phyloP scores from a whole-genome alignment of 2,113 vertebrate species.

The Perognathus longimembris region DNA sequence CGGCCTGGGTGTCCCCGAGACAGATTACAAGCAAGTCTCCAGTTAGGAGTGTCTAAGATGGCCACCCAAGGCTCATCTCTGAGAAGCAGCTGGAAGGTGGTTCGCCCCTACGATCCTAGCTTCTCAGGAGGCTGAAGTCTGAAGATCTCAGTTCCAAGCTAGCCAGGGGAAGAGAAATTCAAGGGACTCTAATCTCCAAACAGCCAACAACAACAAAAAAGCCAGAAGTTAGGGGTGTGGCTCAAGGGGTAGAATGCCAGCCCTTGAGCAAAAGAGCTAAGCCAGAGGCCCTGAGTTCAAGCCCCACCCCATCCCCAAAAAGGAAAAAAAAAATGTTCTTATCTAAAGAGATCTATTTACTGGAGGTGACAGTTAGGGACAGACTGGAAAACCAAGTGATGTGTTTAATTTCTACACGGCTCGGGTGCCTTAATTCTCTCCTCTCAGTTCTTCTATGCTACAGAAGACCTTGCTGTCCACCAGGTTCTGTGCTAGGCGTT shows the following conservation, averaged over 20 bases:
- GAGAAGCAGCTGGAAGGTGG: neutral
- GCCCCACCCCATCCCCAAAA: too few relatives aligned
- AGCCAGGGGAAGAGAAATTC: too few relatives aligned
- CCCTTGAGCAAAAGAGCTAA: too few relatives aligned
- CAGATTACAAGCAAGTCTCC: neutral
- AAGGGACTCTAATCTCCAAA: neutral
- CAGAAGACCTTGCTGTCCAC: neutral
- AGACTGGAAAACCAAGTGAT: neutral
- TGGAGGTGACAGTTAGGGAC: neutral
- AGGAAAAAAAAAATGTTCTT: neutral
- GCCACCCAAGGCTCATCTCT: neutral
- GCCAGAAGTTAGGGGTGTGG: too few relatives aligned
- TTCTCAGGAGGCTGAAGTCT: too few relatives aligned
- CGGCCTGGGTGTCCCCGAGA: conserved; percentile 9
- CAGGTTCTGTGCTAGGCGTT: neutral
- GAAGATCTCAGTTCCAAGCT: too few relatives aligned
- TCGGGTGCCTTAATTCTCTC: neutral
- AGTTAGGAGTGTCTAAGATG: neutral
- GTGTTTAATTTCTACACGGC: neutral
- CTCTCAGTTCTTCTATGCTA: neutral
- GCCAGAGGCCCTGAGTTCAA: too few relatives aligned
- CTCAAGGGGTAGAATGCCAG: too few relatives aligned
- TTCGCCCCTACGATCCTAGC: neutral
- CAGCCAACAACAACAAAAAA: neutral
- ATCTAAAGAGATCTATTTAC: neutral